phyloP scores from a whole-genome alignment of 2,888 invertebrate species.

The Sepioteuthis lessoniana region DNA sequence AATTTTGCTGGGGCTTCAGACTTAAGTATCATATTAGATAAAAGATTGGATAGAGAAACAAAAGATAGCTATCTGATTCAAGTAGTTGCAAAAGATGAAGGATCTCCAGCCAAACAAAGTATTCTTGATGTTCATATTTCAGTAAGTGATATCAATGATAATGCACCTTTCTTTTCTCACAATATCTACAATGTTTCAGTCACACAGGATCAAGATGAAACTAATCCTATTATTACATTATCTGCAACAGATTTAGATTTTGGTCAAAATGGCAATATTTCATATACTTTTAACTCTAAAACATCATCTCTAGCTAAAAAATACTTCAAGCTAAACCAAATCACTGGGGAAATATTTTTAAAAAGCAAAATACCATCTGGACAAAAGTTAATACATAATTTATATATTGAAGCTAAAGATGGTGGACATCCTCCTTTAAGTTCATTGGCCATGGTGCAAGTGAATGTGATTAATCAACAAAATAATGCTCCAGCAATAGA shows the following conservation, averaged over 20 bases:
- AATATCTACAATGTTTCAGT: background rate
- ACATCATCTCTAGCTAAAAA: background rate
- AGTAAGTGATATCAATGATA: conserved; percentile 16
- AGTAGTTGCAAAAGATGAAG: background rate
- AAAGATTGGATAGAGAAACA: background rate
- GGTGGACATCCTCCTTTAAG: background rate
- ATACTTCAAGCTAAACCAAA: background rate
- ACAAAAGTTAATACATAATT: background rate
- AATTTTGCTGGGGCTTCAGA: background rate
- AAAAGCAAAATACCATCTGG: background rate
- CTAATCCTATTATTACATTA: background rate
- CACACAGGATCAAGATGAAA: background rate
- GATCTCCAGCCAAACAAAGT: background rate
- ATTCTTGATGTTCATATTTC: background rate
- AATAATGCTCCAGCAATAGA: background rate
- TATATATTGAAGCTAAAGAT: background rate
- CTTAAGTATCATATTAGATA: background rate
- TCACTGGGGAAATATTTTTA: background rate
- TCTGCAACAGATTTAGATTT: background rate
- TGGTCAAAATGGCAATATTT: background rate
- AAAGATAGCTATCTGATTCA: background rate
- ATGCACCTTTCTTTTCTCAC: background rate
- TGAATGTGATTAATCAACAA: background rate
- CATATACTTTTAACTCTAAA: background rate
- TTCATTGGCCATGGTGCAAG: background rate